Evolutionary conservation across 2,888 invertebrate species (phyloP).

Genomic region (Thysanoteuthis rhombus): DNA sequence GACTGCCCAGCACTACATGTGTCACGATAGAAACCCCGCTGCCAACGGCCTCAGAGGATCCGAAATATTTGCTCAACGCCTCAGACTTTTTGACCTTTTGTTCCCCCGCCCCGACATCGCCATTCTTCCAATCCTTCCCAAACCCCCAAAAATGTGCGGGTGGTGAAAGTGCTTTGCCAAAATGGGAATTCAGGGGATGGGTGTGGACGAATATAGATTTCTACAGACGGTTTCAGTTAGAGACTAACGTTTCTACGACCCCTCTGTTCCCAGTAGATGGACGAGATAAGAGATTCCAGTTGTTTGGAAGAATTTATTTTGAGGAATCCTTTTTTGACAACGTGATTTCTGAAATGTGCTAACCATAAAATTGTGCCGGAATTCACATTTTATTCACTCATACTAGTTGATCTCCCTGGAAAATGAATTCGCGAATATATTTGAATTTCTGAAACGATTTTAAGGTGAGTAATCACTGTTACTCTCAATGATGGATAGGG

Average conservation of each 20-base stretch:
- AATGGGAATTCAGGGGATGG: not conserved
- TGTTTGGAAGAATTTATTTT: slow-evolving; percentile 12
- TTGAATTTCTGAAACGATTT: too few relatives aligned
- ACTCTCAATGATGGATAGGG: too few relatives aligned
- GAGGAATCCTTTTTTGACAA: not conserved
- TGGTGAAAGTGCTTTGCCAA: not conserved
- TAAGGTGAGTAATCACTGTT: too few relatives aligned
- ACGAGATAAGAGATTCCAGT: not conserved
- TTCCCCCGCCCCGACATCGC: not conserved
- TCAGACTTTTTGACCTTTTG: not conserved
- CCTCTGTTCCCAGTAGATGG: not conserved
- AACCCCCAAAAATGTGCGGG: not conserved
- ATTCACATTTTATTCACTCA: not conserved
- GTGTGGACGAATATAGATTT: not conserved
- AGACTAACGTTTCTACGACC: not conserved
- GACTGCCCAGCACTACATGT: not conserved
- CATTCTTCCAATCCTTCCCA: not conserved
- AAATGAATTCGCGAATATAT: too few relatives aligned
- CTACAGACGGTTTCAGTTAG: not conserved
- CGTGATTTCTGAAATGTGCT: not conserved
- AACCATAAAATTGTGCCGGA: not conserved
- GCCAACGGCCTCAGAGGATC: not conserved
- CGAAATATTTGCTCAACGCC: not conserved
- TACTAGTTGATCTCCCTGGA: too few relatives aligned
- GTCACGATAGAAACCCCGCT: not conserved